Evolutionary conservation across 2,797 vertebrate genomes (phyloP).

Genomic region (Acridotheres tristis): DNA sequence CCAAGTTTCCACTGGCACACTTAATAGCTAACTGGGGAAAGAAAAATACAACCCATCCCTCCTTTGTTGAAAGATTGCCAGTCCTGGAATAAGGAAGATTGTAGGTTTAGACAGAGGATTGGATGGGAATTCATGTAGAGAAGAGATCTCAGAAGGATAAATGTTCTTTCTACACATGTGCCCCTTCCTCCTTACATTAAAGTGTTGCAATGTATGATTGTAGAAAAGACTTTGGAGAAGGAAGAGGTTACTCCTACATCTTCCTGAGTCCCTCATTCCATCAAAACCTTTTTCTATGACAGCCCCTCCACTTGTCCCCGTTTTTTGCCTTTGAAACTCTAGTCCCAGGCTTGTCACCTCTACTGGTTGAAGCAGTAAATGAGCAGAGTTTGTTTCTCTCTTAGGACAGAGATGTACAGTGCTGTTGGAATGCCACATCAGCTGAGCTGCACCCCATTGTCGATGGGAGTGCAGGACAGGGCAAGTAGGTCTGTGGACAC

Average conservation of each 20-base stretch:
- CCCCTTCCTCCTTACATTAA: not conserved
- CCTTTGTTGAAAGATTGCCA: constrained; percentile 54
- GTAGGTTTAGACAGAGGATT: constrained; percentile 24
- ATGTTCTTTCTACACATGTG: not conserved
- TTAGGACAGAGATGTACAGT: not conserved
- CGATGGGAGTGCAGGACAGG: fast-evolving
- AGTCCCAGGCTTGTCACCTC: not conserved
- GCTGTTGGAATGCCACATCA: not conserved
- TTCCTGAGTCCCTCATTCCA: not conserved
- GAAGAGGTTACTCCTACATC: not conserved
- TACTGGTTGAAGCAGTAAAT: not conserved
- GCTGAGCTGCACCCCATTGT: not conserved
- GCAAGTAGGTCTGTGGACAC: not conserved
- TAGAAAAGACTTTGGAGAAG: not conserved
- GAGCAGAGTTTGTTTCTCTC: not conserved
- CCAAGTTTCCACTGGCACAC: constrained; percentile 65
- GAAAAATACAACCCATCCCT: constrained; percentile 52
- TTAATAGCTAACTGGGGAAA: constrained; percentile 57
- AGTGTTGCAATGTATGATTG: not conserved
- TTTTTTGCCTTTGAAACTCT: not conserved
- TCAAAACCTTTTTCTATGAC: not conserved
- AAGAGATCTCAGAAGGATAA: constrained; percentile 25
- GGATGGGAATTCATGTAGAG: constrained; percentile 26
- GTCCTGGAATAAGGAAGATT: constrained; percentile 31
- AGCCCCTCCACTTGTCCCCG: not conserved